Conservation (phyloP, 2,888 invertebrate species). For the Margaritifera margaritifera region DNA sequence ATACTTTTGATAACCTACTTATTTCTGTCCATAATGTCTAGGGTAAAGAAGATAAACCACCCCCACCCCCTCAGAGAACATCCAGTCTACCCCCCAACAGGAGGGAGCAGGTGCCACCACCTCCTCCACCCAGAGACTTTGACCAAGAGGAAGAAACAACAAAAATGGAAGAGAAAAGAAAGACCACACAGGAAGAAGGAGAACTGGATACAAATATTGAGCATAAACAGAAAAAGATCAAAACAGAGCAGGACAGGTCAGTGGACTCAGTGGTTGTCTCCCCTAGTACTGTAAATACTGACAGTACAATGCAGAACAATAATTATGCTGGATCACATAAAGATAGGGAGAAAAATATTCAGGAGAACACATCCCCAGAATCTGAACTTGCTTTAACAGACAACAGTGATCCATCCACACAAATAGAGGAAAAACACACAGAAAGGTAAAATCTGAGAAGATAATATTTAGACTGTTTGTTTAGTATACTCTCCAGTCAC, state of each 20-base stretch:
- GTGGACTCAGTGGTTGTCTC: constrained; percentile 23
- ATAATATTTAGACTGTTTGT: too few species aligned
- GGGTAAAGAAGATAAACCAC: constrained; percentile 31
- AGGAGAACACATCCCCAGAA: too few species aligned
- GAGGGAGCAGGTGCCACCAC: constrained; percentile 26
- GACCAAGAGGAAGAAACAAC: constrained; percentile 41
- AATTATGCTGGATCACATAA: too few species aligned
- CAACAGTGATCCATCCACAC: too few species aligned
- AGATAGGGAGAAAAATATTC: too few species aligned
- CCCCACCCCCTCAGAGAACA: constrained; percentile 42
- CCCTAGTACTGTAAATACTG: too few species aligned
- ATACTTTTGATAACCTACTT: not conserved
- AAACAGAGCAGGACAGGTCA: constrained; percentile 62
- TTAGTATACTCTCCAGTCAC: too few species aligned
- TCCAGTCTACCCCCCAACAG: constrained; percentile 34
- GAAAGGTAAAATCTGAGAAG: too few species aligned
- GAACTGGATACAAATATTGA: too few species aligned
- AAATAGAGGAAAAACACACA: too few species aligned
- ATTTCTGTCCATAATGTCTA: constrained; percentile 2
- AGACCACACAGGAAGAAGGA: constrained; percentile 58
- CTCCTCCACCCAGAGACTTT: constrained; percentile 26
- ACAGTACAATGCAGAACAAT: too few species aligned
- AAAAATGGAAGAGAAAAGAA: constrained; percentile 62
- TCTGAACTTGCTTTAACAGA: too few species aligned
- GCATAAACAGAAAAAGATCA: constrained; percentile 61